Evolutionary conservation across 2,113 vertebrate species (phyloP).

Genomic region (cat (Felis catus)): F.catus_Fca126_mat1.0 CM031416.1:55796501-55797000

Average conservation of each 20-base stretch:
- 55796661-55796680: too few species aligned
- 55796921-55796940: not conserved
- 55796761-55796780: not conserved
- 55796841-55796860: not conserved
- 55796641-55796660: too few species aligned
- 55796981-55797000: constrained; percentile 32
- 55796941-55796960: not conserved
- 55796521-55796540: too few species aligned
- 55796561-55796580: accelerated
- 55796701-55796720: too few species aligned
- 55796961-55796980: not conserved
- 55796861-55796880: constrained; percentile 31
- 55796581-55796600: too few species aligned
- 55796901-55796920: not conserved
- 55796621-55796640: too few species aligned
- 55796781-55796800: not conserved
- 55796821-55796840: not conserved
- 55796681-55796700: too few species aligned
- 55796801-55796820: not conserved
- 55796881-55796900: not conserved
- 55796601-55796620: too few species aligned
- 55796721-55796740: not conserved
- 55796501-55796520: too few species aligned
- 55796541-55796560: too few species aligned
- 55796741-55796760: not conserved